Percentiles rank a stretch among this genome's conserved stretches.
These are phyloP conservation scores for Ypsolopha sequella DNA, from an alignment of 2,888 invertebrate genomes.

Conservation along the genomic window DNA sequence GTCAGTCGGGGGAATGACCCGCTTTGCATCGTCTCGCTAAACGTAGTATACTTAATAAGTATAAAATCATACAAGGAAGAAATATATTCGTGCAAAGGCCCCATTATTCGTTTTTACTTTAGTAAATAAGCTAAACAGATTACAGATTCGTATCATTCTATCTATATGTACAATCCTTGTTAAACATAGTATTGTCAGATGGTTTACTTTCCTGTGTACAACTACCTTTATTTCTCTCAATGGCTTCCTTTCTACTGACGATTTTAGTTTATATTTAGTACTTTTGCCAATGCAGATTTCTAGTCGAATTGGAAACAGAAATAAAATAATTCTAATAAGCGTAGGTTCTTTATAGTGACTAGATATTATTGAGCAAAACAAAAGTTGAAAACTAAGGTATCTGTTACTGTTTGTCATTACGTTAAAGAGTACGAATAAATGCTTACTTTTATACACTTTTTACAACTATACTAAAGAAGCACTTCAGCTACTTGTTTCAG, in stretches of 20 bases:
- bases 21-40: no score
- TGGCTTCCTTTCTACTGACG: slow-evolving; percentile 12
- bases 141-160: slow-evolving; percentile 48
- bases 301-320: no score
- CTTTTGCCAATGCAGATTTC: background rate
- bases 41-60: no score
- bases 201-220: slow-evolving; percentile 53
- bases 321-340: no score
- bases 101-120: slow-evolving; percentile 6
- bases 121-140: slow-evolving; percentile 45
- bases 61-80: no score
- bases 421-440: slow-evolving; percentile 19
- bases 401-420: background rate
- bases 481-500: slow-evolving; percentile 44
- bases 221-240: slow-evolving; percentile 31
- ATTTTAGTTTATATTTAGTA: background rate
- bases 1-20: no score
- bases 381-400: slow-evolving; percentile 15
- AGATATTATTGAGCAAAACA: background rate
- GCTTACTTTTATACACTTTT: slow-evolving; percentile 48
- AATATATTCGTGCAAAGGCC: no score
- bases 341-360: no score
- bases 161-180: slow-evolving; percentile 36
- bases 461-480: slow-evolving; percentile 60
- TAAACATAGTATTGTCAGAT: slow-evolving; percentile 67